A percentile compares a stretch with the other conserved stretches of the same genome.
phyloP scores from a whole-genome alignment of 2,888 invertebrate species.

The Papilio protenor region DNA sequence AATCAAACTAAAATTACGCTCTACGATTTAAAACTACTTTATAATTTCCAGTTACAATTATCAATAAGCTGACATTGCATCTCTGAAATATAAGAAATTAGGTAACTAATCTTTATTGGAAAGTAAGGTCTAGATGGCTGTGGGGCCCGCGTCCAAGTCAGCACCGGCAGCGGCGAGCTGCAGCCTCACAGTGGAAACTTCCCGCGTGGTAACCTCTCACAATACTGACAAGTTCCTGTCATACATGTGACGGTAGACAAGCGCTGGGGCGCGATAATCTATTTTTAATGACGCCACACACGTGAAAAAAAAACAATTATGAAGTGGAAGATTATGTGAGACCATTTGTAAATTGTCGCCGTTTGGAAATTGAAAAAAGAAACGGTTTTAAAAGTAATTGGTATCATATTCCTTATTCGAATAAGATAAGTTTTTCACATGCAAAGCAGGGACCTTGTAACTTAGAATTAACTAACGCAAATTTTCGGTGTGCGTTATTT shows the following conservation, averaged over 20 bases:
- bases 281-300: conserved; percentile 38
- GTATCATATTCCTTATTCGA: neutral
- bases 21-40: too few relatives aligned
- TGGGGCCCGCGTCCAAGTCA: too few relatives aligned
- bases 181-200: conserved; percentile 13
- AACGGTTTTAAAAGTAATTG: neutral
- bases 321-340: conserved; percentile 11
- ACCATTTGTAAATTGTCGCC: conserved; percentile 19
- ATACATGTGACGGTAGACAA: neutral
- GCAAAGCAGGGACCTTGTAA: neutral
- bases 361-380: conserved; percentile 3
- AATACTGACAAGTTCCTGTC: conserved; percentile 16
- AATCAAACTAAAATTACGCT: too few relatives aligned
- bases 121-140: too few relatives aligned
- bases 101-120: too few relatives aligned
- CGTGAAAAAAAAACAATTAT: conserved; percentile 28
- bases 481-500: neutral
- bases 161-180: neutral
- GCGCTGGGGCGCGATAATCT: conserved; percentile 31
- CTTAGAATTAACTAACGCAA: neutral
- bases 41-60: too few relatives aligned
- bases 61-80: too few relatives aligned
- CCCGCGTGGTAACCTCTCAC: neutral
- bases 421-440: neutral
- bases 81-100: too few relatives aligned